A percentile compares a stretch with the other conserved stretches of the same genome.
phyloP scores from a whole-genome alignment of 2,113 vertebrate species.

The Mesembrinibis cayennensis region DNA sequence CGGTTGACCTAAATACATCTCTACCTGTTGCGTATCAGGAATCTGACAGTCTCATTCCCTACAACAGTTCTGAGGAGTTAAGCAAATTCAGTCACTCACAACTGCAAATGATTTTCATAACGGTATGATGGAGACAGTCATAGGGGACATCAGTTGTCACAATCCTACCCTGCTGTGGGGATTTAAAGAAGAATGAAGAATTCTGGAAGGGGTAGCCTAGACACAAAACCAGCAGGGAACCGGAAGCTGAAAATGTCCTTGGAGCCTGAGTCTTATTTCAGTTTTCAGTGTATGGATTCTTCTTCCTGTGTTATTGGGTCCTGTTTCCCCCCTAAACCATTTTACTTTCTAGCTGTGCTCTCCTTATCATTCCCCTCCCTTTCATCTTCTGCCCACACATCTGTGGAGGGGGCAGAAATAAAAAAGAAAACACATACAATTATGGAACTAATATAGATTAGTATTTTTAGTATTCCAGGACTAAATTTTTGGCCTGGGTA shows the following conservation, averaged over 20 bases:
- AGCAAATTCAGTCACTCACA: not conserved
- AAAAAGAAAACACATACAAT: not conserved
- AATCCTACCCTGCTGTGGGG: not conserved
- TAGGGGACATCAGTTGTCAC: not conserved
- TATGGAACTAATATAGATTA: not conserved
- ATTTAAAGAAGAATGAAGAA: not conserved
- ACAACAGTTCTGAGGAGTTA: not conserved
- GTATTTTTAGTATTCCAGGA: not conserved
- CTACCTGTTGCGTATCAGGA: slow-evolving; percentile 12
- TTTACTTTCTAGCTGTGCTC: rapidly evolving
- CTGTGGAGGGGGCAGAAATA: not conserved
- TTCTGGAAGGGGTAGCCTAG: not conserved
- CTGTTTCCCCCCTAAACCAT: not conserved
- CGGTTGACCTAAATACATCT: slow-evolving; percentile 50
- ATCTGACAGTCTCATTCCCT: not conserved
- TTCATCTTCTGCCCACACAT: not conserved
- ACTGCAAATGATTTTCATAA: not conserved
- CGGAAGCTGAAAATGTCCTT: not conserved
- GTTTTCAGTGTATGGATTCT: not conserved
- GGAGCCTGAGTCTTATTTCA: not conserved
- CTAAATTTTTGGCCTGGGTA: not conserved
- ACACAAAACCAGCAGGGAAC: not conserved
- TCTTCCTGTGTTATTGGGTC: not conserved
- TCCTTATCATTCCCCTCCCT: not conserved
- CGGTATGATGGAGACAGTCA: not conserved